phyloP scores from a whole-genome alignment of 2,113 vertebrate species.

The rabbit (Oryctolagus cuniculus) region DNA sequence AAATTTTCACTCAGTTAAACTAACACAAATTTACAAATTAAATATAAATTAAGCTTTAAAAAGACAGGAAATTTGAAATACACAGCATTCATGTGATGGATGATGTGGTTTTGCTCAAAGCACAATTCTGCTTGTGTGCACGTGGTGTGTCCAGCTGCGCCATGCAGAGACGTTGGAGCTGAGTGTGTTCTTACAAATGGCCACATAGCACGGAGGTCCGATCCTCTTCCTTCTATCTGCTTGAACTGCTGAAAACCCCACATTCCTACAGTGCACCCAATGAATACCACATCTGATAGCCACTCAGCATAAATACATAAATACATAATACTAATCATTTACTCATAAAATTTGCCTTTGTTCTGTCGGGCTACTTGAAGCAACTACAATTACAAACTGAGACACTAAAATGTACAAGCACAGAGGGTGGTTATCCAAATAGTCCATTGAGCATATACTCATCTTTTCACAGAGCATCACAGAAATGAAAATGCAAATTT shows the following conservation, averaged over 20 bases:
- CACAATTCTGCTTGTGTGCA: neutral
- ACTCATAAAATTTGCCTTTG: slow-evolving; percentile 26
- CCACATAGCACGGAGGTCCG: neutral
- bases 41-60: slow-evolving; percentile 4
- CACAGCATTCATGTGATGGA: neutral
- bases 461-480: neutral
- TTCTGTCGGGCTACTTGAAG: neutral
- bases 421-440: neutral
- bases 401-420: neutral
- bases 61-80: slow-evolving; percentile 25
- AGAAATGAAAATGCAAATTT: slow-evolving; percentile 13
- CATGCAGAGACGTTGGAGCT: neutral
- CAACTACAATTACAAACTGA: neutral
- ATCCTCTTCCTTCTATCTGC: neutral
- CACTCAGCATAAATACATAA: neutral
- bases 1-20: slow-evolving; percentile 31
- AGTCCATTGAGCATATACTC: neutral
- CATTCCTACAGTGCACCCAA: neutral
- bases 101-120: neutral
- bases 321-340: too few species aligned
- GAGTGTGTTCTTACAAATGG: neutral
- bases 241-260: neutral
- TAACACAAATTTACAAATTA: neutral
- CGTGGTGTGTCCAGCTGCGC: accelerated
- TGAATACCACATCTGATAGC: neutral